Conservation (phyloP, 2,113 vertebrate species). For the Channa maculata region DNA sequence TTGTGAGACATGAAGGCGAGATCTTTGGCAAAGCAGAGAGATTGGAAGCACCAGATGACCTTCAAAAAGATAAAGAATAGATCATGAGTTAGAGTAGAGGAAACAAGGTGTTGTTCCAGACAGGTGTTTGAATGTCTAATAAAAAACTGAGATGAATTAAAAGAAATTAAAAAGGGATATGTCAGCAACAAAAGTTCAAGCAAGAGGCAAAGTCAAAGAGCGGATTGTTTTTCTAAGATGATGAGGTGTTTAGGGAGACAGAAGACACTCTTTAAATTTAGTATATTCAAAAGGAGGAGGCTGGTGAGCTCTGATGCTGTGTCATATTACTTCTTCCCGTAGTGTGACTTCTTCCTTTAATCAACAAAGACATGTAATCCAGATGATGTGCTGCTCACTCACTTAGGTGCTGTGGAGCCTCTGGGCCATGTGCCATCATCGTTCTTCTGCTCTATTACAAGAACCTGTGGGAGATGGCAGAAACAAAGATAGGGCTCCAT, state of each 20-base stretch:
- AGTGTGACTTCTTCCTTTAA: not conserved
- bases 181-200: slow-evolving; percentile 64
- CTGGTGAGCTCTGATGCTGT: not conserved
- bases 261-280: not conserved
- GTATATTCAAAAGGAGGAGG: slow-evolving; percentile 8
- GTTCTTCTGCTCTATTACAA: slow-evolving; percentile 99
- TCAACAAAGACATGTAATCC: slow-evolving; percentile 7
- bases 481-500: slow-evolving; percentile 28
- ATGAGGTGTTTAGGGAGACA: slow-evolving; percentile 37
- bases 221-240: slow-evolving; percentile 34
- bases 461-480: slow-evolving; percentile 84
- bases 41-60: slow-evolving; percentile 99
- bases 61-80: slow-evolving; percentile 95
- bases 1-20: slow-evolving; percentile 98
- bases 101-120: slow-evolving; percentile 53
- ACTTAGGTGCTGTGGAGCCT: slow-evolving; percentile 94
- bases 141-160: slow-evolving; percentile 64
- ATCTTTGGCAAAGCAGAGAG: slow-evolving; percentile 99
- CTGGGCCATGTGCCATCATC: slow-evolving; percentile 97
- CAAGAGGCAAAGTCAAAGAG: slow-evolving; percentile 43
- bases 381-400: slow-evolving; percentile 78
- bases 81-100: slow-evolving; percentile 72
- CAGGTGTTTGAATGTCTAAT: slow-evolving; percentile 35
- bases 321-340: not conserved
- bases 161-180: slow-evolving; percentile 49